These are phyloP conservation scores for Schlechtendalia chinensis DNA, from an alignment of 1,140 invertebrate genomes.

Conservation along the genomic window DNA sequence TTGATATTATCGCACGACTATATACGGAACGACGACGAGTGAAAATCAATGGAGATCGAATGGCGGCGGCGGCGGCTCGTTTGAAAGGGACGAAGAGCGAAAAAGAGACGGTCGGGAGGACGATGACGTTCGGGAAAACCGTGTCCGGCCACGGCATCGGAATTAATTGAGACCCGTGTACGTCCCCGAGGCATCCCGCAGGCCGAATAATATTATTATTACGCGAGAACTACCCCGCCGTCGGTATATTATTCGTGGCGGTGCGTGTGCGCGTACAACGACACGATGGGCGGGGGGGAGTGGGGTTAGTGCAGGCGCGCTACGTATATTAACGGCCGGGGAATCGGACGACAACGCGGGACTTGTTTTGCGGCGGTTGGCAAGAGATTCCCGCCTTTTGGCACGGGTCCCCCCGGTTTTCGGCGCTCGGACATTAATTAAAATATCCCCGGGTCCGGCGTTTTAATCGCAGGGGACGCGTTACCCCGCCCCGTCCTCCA, in stretches of 20 bases:
- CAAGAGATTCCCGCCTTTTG: conserved; percentile 49
- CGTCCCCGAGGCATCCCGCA: conserved; percentile 20
- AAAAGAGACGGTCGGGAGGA: neutral
- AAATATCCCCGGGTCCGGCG: conserved; percentile 48
- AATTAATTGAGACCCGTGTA: conserved; percentile 40
- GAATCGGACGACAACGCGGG: conserved; percentile 33
- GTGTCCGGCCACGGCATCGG: conserved; percentile 20
- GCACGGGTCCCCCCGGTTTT: conserved; percentile 42
- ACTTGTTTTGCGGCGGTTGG: conserved; percentile 49
- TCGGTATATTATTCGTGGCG: conserved; percentile 35
- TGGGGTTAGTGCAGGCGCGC: too few species aligned
- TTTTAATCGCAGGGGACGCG: conserved; percentile 48
- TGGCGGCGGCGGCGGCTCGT: neutral
- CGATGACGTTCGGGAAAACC: conserved; percentile 10
- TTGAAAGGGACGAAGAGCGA: neutral
- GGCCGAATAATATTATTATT: conserved; percentile 44
- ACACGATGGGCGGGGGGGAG: too few species aligned
- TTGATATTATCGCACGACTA: too few species aligned
- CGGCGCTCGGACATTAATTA: conserved; percentile 46
- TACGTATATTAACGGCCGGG: conserved; percentile 30
- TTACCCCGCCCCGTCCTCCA: neutral
- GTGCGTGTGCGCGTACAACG: neutral
- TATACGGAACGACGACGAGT: too few species aligned
- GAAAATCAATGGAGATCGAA: conserved; percentile 29
- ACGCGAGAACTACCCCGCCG: conserved; percentile 25